Base-by-base conservation (phyloP, 2,888 invertebrate species). In the Dexiosoma caninum region DNA sequence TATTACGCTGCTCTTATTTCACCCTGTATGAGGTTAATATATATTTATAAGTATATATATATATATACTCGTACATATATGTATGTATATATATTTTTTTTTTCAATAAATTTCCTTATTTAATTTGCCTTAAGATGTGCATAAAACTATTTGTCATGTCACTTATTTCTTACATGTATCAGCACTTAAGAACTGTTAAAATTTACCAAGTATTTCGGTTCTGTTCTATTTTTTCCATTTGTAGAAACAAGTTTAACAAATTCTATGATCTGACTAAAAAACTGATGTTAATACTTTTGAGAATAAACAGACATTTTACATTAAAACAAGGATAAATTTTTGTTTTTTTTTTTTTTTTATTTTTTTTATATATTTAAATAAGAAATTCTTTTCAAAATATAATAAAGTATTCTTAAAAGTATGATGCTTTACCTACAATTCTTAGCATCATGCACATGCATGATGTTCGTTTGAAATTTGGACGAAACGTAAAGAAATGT, bases 231-330 rank as follows among this genome's bases (percentile, higher is more conserved):
- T 46, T 32, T 37, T 16, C 14, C 9, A 27, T 32, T 70, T 30
- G 6, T 19, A 14, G 30, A 57, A 44, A 60, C 21, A 60, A 60
- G 14, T 51, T 19, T 40, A 42, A 42, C 30, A 32, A 53, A 19
- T 72, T 62, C 32, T 44, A 10, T 51, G 59, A 60, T 21, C 51
- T 44, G 42, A 3, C 42, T 8, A 21, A 46, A n/a, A 46, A 69
- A 12, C 44, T 51, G 60, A 57, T 57, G 40, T 57, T 30, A 21
- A 66, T 64, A 66, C 66, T 67, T 66, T 75, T 40, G 74, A 75
- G 32, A 49, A 66, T 59, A 75, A 66, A 75, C 74, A 75, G 74
- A 75, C 66, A 59, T 44, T 77, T 77, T 70, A 16, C 70, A 77
- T 77, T 77, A 70, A 70, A 37, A 30, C 53, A 30, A 62, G 57